Evolutionary conservation across 2,797 vertebrate genomes (phyloP).

Genomic region (Sebastes minor): DNA sequence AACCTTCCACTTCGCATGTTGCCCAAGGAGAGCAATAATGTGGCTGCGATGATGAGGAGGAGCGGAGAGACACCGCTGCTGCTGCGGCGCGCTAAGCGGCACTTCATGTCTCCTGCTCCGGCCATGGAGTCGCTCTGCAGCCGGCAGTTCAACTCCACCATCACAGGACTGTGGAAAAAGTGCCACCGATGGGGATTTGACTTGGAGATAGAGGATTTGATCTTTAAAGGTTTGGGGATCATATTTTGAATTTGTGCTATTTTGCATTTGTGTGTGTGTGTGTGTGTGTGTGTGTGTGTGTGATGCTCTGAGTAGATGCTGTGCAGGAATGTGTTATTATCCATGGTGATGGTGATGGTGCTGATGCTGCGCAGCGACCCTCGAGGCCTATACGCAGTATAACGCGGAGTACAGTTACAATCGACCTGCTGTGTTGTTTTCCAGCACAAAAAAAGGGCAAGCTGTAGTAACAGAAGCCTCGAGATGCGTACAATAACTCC

Average conservation of each 20-base stretch:
- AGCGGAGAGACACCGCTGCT: conserved; percentile 29
- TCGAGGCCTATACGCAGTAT: conserved; percentile 61
- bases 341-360: conserved; percentile 50
- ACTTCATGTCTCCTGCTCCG: conserved; percentile 79
- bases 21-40: conserved; percentile 72
- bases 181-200: conserved; percentile 90
- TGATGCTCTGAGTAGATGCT: conserved; percentile 26
- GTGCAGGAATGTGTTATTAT: conserved; percentile 73
- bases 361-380: conserved; percentile 76
- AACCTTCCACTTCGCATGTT: conserved; percentile 89
- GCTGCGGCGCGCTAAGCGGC: conserved; percentile 69
- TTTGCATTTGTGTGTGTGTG: conserved; percentile 25
- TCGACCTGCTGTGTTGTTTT: conserved; percentile 41
- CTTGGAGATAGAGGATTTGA: conserved; percentile 90
- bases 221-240: conserved; percentile 86
- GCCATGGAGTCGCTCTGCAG: conserved; percentile 90
- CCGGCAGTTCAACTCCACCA: conserved; percentile 92
- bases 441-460: conserved; percentile 48
- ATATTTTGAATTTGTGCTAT: not conserved
- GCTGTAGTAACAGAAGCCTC: conserved; percentile 63
- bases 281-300: not conserved
- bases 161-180: conserved; percentile 91
- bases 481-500: conserved; percentile 56
- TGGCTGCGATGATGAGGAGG: conserved; percentile 33
- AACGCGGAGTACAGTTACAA: conserved; percentile 55